These are phyloP conservation scores for Falco novaeseelandiae DNA, from an alignment of 2,797 vertebrate species.

Conservation along the genomic window DNA sequence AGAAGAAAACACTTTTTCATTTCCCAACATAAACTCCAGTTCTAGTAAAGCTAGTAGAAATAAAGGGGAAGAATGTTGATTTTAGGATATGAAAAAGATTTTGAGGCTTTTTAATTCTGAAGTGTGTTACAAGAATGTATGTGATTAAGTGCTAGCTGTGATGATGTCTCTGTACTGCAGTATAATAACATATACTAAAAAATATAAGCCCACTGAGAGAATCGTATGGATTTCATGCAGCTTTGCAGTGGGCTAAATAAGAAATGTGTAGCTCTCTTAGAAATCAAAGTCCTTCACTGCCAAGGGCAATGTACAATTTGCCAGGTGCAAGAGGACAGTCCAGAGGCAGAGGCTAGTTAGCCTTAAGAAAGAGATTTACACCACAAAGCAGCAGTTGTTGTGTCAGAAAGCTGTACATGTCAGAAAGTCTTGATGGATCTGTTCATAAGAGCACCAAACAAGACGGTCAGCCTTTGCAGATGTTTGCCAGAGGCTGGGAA, in stretches of 20 bases:
- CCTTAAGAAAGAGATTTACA: background rate
- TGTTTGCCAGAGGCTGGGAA: background rate
- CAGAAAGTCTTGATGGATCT: conserved; percentile 13
- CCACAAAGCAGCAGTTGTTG: background rate
- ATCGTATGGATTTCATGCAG: background rate
- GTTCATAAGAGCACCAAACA: background rate
- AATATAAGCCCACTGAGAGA: background rate
- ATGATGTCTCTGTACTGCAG: fast-evolving
- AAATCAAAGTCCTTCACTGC: background rate
- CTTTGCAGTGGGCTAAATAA: background rate
- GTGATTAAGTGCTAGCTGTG: background rate
- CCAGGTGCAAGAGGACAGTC: background rate
- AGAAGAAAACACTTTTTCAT: background rate
- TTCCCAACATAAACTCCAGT: background rate
- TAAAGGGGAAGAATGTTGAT: background rate
- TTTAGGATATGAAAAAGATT: background rate
- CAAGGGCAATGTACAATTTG: background rate
- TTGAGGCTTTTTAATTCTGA: background rate
- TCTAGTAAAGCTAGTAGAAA: background rate
- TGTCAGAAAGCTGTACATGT: background rate
- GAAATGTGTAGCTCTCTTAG: background rate
- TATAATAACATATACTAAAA: background rate
- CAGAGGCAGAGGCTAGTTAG: background rate
- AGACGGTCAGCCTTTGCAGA: background rate
- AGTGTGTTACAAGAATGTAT: background rate